Conservation (phyloP, 1,140 invertebrate genomes). For the Neomicropteryx cornuta region DNA sequence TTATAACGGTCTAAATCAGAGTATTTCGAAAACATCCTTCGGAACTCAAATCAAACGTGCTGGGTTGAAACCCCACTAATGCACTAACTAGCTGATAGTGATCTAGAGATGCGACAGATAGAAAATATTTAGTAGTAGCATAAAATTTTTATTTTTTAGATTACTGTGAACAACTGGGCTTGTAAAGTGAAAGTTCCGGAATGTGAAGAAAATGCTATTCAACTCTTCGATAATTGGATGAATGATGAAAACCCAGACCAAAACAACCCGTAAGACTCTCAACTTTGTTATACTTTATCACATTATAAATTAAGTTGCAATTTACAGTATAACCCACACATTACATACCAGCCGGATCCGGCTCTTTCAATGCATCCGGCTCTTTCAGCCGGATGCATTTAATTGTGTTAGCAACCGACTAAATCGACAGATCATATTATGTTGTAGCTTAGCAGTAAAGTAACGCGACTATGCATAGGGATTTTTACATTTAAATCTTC, state of each 20-base stretch:
- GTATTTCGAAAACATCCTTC: no score
- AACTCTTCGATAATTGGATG: conserved; percentile 48
- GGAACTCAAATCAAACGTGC: no score
- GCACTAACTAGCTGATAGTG: no score
- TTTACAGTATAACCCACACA: background rate
- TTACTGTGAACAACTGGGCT: conserved; percentile 45
- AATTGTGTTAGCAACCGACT: background rate
- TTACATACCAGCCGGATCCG: background rate
- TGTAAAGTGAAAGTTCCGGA: conserved; percentile 48
- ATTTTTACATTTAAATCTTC: no score
- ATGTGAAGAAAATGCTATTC: conserved; percentile 45
- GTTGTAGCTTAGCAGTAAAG: background rate
- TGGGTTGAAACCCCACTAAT: no score
- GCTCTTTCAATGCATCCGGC: background rate
- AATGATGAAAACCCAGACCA: conserved; percentile 38
- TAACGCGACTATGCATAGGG: no score
- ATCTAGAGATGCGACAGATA: no score
- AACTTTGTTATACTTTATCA: background rate
- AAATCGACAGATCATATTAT: conserved; percentile 3
- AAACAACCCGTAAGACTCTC: conserved; percentile 41
- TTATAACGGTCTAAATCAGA: no score
- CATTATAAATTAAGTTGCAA: background rate
- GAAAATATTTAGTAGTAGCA: no score
- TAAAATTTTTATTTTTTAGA: conserved; percentile 21
- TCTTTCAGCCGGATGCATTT: no score